phyloP scores from a whole-genome alignment of 2,888 invertebrate species.

The Pherbina coryleti region DNA sequence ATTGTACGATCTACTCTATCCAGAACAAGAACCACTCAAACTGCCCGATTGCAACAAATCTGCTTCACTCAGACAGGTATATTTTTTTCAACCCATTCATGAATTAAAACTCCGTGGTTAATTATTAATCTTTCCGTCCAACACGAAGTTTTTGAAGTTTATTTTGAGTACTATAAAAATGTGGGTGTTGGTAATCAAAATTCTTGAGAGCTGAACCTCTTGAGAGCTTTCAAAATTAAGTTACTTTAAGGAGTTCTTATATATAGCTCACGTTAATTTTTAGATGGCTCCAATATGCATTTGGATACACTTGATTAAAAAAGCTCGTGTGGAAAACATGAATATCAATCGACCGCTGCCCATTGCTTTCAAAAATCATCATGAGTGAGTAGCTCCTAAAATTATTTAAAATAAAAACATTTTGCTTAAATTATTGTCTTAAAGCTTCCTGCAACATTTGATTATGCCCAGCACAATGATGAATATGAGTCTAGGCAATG shows the following conservation, averaged over 20 bases:
- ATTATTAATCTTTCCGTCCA: too few relatives aligned
- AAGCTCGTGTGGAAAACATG: constrained; percentile 88
- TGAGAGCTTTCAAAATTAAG: too few relatives aligned
- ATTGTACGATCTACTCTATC: constrained; percentile 91
- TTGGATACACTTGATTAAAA: constrained; percentile 95
- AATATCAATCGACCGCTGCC: constrained; percentile 84
- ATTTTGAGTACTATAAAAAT: too few relatives aligned
- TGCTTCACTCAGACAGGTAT: constrained; percentile 71
- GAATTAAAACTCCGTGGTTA: too few relatives aligned
- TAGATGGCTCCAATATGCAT: constrained; percentile 93
- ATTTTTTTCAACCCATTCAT: neutral
- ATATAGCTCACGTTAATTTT: neutral
- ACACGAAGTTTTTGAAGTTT: too few relatives aligned
- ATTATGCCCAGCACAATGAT: constrained; percentile 81
- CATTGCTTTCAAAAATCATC: constrained; percentile 83
- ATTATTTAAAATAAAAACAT: constrained; percentile 31
- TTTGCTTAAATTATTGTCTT: constrained; percentile 45
- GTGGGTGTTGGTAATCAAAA: too few relatives aligned
- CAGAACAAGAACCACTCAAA: constrained; percentile 89
- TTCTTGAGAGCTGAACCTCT: too few relatives aligned
- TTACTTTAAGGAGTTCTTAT: too few relatives aligned
- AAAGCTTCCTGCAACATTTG: constrained; percentile 87
- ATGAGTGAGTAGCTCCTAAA: constrained; percentile 73
- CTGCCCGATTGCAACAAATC: constrained; percentile 91
- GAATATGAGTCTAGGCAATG: constrained; percentile 85